Conservation (phyloP, 2,888 invertebrate species). For the Achlya flavicornis region DNA sequence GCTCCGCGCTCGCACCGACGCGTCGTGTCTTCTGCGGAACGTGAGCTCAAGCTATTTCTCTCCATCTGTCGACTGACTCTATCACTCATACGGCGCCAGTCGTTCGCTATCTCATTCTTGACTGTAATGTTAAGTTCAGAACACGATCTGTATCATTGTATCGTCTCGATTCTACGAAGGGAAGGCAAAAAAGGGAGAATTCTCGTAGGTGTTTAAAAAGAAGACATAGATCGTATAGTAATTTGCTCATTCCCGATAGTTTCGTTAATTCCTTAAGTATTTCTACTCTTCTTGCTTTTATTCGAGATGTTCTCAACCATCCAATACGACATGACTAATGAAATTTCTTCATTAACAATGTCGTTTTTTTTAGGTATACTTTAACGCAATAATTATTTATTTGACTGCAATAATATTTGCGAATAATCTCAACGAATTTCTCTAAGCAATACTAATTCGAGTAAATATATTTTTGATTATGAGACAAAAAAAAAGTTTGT, state of each 20-base stretch:
- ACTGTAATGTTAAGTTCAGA: conserved; percentile 56
- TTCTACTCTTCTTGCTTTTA: conserved; percentile 18
- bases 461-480: conserved; percentile 23
- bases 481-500: conserved; percentile 32
- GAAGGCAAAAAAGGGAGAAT: conserved; percentile 30
- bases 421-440: conserved; percentile 68
- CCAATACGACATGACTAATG: conserved; percentile 73
- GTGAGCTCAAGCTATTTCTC: conserved; percentile 47
- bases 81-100: conserved; percentile 66
- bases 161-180: conserved; percentile 45
- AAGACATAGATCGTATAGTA: conserved; percentile 31
- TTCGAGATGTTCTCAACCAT: conserved; percentile 55
- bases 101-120: conserved; percentile 68
- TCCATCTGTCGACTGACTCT: conserved; percentile 73
- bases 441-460: conserved; percentile 70
- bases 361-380: conserved; percentile 52
- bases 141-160: conserved; percentile 39
- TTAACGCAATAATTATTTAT: conserved; percentile 40
- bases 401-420: conserved; percentile 31
- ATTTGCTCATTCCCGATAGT: conserved; percentile 59
- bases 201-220: conserved; percentile 27
- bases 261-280: conserved; percentile 36
- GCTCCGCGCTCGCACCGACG: conserved; percentile 48
- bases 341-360: conserved; percentile 37
- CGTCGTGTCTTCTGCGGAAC: conserved; percentile 36